phyloP scores from a whole-genome alignment of 1,140 invertebrate genomes.

The Dolichoris vasculosae region DNA sequence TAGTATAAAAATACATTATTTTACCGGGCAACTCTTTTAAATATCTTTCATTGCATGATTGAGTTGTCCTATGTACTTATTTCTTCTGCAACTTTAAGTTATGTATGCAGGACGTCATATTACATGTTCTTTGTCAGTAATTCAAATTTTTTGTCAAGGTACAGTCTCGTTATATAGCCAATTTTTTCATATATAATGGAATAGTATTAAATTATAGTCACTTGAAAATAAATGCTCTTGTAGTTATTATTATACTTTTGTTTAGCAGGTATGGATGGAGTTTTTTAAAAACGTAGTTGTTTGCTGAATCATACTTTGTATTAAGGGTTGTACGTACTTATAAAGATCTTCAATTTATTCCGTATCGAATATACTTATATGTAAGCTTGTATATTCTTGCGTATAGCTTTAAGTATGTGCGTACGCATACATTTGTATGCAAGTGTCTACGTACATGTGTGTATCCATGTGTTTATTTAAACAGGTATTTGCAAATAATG shows the following conservation, averaged over 20 bases:
- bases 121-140: not conserved
- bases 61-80: not conserved
- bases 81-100: not conserved
- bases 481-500: not conserved
- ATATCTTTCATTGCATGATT: not conserved
- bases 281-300: not conserved
- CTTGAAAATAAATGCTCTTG: not conserved
- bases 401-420: not conserved
- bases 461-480: not conserved
- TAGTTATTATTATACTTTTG: not conserved
- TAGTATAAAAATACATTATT: not conserved
- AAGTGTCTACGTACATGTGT: too few species aligned
- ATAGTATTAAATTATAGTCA: not conserved
- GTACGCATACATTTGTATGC: too few species aligned
- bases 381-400: not conserved
- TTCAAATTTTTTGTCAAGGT: not conserved
- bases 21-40: not conserved
- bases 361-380: not conserved
- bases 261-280: not conserved
- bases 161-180: not conserved
- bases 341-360: not conserved
- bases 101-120: slow-evolving; percentile 1
- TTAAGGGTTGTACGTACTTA: not conserved
- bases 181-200: not conserved
- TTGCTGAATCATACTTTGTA: not conserved